phyloP scores from a whole-genome alignment of 2,797 vertebrate genomes.

The Catostomus latipinnis region DNA sequence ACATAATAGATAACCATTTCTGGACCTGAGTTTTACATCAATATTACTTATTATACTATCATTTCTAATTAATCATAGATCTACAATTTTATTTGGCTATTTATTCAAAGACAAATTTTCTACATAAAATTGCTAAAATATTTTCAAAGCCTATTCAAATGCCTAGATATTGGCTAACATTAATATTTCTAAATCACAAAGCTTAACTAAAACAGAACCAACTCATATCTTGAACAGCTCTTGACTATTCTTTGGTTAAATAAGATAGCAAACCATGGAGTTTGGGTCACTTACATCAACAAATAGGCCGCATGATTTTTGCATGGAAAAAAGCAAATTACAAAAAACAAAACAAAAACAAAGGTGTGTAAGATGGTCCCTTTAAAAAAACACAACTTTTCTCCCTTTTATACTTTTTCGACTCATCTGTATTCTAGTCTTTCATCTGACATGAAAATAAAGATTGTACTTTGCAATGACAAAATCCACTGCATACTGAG shows the following conservation, averaged over 20 bases:
- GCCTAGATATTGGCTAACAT: constrained; percentile 46
- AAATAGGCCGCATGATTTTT: constrained; percentile 91
- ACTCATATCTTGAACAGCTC: constrained; percentile 48
- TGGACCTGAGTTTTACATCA: not conserved
- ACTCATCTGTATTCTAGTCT: constrained; percentile 24
- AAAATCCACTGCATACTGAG: constrained; percentile 10
- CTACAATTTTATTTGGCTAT: not conserved
- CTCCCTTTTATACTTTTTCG: constrained; percentile 49
- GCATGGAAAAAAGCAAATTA: constrained; percentile 82
- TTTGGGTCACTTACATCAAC: constrained; percentile 91
- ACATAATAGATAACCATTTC: not conserved
- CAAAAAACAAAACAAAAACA: constrained; percentile 75
- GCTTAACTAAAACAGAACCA: constrained; percentile 45
- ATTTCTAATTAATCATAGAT: not conserved
- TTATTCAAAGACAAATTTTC: constrained; percentile 22
- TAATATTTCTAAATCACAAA: constrained; percentile 34
- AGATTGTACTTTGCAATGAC: constrained; percentile 19
- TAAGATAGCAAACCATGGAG: constrained; percentile 86
- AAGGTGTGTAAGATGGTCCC: constrained; percentile 83
- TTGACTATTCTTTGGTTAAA: constrained; percentile 67
- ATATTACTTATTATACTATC: not conserved
- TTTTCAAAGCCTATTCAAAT: constrained; percentile 48
- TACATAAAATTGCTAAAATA: constrained; percentile 21
- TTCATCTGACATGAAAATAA: not conserved
- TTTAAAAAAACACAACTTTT: constrained; percentile 77